Evolutionary conservation across 1,140 invertebrate species (phyloP).

Genomic region (Zaprionus vittiger): DNA sequence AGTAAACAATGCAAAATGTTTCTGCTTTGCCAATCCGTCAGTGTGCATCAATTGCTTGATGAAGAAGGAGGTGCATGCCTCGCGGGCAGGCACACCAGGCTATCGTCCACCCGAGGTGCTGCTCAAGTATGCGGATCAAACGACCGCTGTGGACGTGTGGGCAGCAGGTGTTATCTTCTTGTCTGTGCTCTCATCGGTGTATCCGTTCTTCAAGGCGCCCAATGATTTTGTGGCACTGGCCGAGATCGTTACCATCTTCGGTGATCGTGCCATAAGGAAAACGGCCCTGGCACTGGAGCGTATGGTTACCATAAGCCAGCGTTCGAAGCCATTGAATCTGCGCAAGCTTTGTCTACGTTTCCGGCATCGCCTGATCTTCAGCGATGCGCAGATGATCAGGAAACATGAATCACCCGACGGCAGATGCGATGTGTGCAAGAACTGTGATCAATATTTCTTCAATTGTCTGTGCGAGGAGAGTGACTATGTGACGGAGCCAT

Average conservation of each 20-base stretch:
- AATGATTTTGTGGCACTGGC: slow-evolving; percentile 93
- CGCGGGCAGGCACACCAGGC: slow-evolving; percentile 94
- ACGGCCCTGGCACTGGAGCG: slow-evolving; percentile 88
- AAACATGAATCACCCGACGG: slow-evolving; percentile 66
- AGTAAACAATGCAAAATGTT: slow-evolving; percentile 83
- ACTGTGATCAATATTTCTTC: slow-evolving; percentile 82
- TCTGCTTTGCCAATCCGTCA: slow-evolving; percentile 88
- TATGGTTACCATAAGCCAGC: slow-evolving; percentile 86
- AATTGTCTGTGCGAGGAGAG: slow-evolving; percentile 78
- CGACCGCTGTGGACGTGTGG: slow-evolving; percentile 94
- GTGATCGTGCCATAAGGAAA: slow-evolving; percentile 88
- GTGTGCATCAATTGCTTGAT: slow-evolving; percentile 88
- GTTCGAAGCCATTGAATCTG: slow-evolving; percentile 85
- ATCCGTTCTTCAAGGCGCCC: slow-evolving; percentile 93
- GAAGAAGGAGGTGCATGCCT: slow-evolving; percentile 88
- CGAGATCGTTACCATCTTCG: slow-evolving; percentile 93
- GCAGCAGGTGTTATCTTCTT: slow-evolving; percentile 94
- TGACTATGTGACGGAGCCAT: slow-evolving; percentile 61
- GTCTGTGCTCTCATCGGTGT: slow-evolving; percentile 91
- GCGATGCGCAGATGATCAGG: slow-evolving; percentile 58
- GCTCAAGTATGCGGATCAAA: slow-evolving; percentile 90
- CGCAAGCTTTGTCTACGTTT: slow-evolving; percentile 85
- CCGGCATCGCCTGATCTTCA: slow-evolving; percentile 73
- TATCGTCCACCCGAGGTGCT: slow-evolving; percentile 95
- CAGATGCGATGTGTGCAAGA: slow-evolving; percentile 71